phyloP scores from a whole-genome alignment of 1,140 invertebrate species.

The Hyles euphorbiae region DNA sequence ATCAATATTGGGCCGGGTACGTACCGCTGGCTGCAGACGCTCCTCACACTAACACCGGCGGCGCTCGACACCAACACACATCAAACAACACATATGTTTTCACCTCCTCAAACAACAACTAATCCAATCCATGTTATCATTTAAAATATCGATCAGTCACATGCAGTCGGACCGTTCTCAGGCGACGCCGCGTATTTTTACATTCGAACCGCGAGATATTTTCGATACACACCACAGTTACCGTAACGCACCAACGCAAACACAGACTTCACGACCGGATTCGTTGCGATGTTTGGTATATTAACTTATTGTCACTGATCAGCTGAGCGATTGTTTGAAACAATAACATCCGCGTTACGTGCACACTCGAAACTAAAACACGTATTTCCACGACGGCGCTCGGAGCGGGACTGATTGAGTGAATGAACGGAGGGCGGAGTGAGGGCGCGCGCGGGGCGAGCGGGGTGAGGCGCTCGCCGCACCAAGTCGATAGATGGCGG shows the following conservation, averaged over 20 bases:
- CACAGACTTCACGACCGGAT: no score
- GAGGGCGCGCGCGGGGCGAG: constrained; percentile 22
- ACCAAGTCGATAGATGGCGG: constrained; percentile 49
- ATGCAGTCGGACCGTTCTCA: constrained; percentile 55
- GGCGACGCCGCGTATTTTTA: constrained; percentile 68
- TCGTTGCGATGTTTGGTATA: constrained; percentile 13
- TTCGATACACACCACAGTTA: constrained; percentile 28
- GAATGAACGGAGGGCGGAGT: constrained; percentile 5
- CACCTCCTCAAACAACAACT: constrained; percentile 60
- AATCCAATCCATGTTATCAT: constrained; percentile 74
- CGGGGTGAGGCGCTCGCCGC: constrained; percentile 11
- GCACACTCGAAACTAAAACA: constrained; percentile 13
- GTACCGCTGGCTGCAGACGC: constrained; percentile 42
- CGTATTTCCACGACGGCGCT: constrained; percentile 27
- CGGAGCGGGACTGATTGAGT: constrained; percentile 49
- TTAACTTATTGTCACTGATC: constrained; percentile 52
- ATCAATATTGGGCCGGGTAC: constrained; percentile 58
- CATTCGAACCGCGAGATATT: constrained; percentile 55
- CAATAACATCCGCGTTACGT: constrained; percentile 54
- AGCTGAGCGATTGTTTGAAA: constrained; percentile 68
- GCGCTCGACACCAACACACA: constrained; percentile 21
- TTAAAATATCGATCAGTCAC: constrained; percentile 74
- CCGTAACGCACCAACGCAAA: no score
- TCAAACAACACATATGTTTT: constrained; percentile 41
- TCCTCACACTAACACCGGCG: neutral